Evolutionary conservation across 2,797 vertebrate genomes (phyloP).

Genomic region (Cryptoblepharus egeriae): DNA sequence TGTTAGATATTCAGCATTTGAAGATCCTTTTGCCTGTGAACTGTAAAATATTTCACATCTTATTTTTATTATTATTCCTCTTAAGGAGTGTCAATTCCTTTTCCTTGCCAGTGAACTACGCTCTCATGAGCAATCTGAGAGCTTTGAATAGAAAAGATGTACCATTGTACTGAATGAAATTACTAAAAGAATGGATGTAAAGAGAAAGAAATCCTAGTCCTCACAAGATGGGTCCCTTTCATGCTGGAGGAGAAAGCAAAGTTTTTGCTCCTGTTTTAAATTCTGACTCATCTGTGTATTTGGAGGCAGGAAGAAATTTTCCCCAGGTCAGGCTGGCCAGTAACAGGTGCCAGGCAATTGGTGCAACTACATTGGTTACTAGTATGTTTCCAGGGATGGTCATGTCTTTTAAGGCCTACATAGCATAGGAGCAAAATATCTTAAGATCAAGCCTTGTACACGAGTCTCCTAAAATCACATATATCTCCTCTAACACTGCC

Average conservation of each 20-base stretch:
- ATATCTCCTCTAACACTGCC: too few relatives aligned
- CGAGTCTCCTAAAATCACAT: too few relatives aligned
- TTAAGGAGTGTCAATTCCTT: not conserved
- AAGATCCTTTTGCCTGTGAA: constrained; percentile 6
- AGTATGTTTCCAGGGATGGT: too few relatives aligned
- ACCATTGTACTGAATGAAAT: not conserved
- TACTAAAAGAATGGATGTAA: constrained; percentile 1
- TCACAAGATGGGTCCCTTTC: not conserved
- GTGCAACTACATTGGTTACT: not conserved
- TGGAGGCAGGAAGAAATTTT: not conserved
- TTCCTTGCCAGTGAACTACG: not conserved
- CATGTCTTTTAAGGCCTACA: too few relatives aligned
- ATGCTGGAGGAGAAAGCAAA: not conserved
- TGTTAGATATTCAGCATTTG: constrained; percentile 18
- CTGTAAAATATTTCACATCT: constrained; percentile 21
- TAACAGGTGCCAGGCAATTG: not conserved
- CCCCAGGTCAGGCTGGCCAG: not conserved
- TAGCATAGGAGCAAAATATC: too few relatives aligned
- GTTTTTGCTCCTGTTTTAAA: not conserved
- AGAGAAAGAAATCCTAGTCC: not conserved
- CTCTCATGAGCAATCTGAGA: constrained; percentile 6
- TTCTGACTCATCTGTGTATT: not conserved
- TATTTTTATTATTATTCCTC: not conserved
- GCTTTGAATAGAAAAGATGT: constrained; percentile 11
- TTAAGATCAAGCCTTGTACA: too few relatives aligned